Percentiles rank a stretch among this genome's conserved stretches.
These are phyloP conservation scores for Drosophila virilis DNA, from an alignment of 1,140 invertebrate genomes.

Conservation along the genomic window DNA sequence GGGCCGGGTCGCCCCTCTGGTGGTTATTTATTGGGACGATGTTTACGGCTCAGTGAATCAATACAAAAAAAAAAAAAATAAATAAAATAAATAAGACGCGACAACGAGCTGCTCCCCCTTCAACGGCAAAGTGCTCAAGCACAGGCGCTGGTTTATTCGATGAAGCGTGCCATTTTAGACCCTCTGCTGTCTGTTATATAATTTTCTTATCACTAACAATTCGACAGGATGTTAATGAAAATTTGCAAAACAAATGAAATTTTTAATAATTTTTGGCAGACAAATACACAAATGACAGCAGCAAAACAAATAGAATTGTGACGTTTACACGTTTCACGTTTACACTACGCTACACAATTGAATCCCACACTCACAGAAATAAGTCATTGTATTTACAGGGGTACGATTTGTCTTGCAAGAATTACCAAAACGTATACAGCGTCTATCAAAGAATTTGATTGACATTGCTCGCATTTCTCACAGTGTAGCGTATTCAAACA, in stretches of 20 bases:
- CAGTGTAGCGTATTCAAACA: not conserved
- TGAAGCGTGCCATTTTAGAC: slow-evolving; percentile 30
- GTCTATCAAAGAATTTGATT: not conserved
- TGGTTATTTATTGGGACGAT: slow-evolving; percentile 1
- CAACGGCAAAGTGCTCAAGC: not conserved
- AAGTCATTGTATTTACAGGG: not conserved
- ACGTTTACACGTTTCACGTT: slow-evolving; percentile 62
- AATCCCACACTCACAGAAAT: not conserved
- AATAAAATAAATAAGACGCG: not conserved
- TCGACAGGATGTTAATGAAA: slow-evolving; percentile 33
- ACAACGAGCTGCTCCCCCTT: not conserved
- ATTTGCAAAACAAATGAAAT: slow-evolving; percentile 11
- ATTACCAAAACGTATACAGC: not conserved
- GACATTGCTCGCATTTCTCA: not conserved
- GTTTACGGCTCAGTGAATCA: slow-evolving; percentile 8
- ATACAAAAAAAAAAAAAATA: slow-evolving; percentile 20
- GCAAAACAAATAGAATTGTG: slow-evolving; percentile 68
- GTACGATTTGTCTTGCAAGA: not conserved
- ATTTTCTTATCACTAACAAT: slow-evolving; percentile 36
- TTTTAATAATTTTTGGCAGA: slow-evolving; percentile 34
- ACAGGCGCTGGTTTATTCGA: slow-evolving; percentile 1
- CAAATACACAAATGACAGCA: slow-evolving; percentile 37
- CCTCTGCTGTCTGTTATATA: slow-evolving; percentile 24
- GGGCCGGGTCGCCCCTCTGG: not conserved
- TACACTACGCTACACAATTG: slow-evolving; percentile 40